Percentiles rank a stretch among this genome's conserved stretches.
phyloP scores from a whole-genome alignment of 1,140 invertebrate genomes.

The Panagrolaimus sp. region DNA sequence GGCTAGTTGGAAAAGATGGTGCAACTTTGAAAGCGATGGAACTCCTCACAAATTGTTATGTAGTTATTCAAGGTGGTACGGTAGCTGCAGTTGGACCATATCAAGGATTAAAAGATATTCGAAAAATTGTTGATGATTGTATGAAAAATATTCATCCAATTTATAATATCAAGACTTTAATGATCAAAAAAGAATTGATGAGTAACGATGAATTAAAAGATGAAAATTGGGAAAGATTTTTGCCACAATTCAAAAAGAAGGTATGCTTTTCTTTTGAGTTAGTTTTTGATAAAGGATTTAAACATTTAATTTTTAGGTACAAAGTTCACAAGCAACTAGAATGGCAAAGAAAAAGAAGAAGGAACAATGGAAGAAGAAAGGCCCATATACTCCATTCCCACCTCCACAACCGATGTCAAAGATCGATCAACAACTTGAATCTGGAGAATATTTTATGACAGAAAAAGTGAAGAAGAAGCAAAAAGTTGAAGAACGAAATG shows the following conservation, averaged over 20 bases:
- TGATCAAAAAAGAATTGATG: conserved; percentile 91
- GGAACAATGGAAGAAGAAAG: conserved; percentile 69
- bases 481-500: conserved; percentile 23
- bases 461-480: conserved; percentile 50
- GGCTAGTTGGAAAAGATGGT: conserved; percentile 91
- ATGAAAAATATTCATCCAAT: conserved; percentile 99
- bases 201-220: conserved; percentile 80
- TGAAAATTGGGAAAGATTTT: conserved; percentile 92
- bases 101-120: conserved; percentile 80
- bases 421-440: conserved; percentile 84
- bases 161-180: conserved; percentile 93
- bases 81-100: conserved; percentile 90
- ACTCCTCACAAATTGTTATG: conserved; percentile 92
- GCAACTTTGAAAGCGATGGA: conserved; percentile 95
- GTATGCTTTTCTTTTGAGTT: conserved; percentile 59
- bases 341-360: conserved; percentile 74
- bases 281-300: too few species aligned
- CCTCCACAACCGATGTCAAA: conserved; percentile 74
- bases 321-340: conserved; percentile 69
- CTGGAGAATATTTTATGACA: conserved; percentile 91
- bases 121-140: conserved; percentile 86
- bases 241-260: conserved; percentile 90
- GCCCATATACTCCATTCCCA: conserved; percentile 93
- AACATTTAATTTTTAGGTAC: conserved; percentile 39
- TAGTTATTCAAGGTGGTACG: conserved; percentile 86